phyloP scores from a whole-genome alignment of 2,113 vertebrate genomes.

The Psophia crepitans region DNA sequence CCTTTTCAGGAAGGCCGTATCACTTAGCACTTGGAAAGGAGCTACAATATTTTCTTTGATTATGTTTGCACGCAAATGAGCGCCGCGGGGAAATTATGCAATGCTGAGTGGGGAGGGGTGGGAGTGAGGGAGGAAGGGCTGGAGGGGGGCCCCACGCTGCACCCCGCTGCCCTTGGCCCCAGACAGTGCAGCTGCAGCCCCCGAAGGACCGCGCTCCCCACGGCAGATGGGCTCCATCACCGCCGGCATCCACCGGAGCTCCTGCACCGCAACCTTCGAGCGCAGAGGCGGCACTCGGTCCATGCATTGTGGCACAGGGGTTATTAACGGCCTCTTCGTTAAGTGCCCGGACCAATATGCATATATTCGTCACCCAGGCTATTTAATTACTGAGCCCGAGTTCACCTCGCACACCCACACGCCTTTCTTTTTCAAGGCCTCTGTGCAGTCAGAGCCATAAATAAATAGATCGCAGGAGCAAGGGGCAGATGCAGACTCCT shows the following conservation, averaged over 20 bases:
- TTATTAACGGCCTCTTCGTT: not conserved
- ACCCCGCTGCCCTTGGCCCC: not conserved
- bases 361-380: not conserved
- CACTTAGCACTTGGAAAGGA: conserved; percentile 2
- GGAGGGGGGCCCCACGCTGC: not conserved
- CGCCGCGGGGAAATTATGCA: conserved; percentile 21
- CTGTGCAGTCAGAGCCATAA: not conserved
- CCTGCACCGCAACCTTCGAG: not conserved
- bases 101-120: not conserved
- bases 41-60: conserved; percentile 21
- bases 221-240: not conserved
- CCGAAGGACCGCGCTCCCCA: not conserved
- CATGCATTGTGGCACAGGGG: not conserved
- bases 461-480: not conserved
- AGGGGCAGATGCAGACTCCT: conserved; percentile 17
- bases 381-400: not conserved
- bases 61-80: conserved; percentile 49
- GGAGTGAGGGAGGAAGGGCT: not conserved
- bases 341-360: not conserved
- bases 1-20: conserved; percentile 31
- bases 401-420: conserved; percentile 29
- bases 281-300: rapidly evolving
- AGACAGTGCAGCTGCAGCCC: not conserved
- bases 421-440: not conserved
- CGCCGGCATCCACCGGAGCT: not conserved